Percentiles rank a stretch among this genome's conserved stretches.
phyloP scores from a whole-genome alignment of 2,797 vertebrate genomes.

The Morus bassanus region DNA sequence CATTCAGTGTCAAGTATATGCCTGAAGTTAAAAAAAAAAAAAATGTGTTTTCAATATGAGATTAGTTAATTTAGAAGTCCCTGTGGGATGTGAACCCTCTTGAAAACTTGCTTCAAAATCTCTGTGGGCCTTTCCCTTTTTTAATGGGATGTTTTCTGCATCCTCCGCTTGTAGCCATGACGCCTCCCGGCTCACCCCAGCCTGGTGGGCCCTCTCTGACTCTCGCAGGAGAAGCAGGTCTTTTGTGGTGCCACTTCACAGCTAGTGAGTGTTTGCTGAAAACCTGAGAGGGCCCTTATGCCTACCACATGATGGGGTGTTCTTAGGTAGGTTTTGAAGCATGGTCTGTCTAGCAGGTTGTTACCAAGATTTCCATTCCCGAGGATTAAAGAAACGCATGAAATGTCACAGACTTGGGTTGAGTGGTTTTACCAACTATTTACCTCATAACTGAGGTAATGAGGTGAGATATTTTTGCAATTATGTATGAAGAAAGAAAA shows the following conservation, averaged over 20 bases:
- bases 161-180: neutral
- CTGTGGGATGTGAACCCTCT: neutral
- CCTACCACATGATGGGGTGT: rapidly evolving
- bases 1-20: neutral
- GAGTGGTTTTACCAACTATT: neutral
- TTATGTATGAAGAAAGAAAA: neutral
- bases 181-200: neutral
- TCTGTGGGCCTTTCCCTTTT: neutral
- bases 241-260: neutral
- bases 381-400: neutral
- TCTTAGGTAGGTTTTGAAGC: neutral
- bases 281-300: neutral
- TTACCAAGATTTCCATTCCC: neutral
- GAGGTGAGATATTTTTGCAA: neutral
- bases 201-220: neutral
- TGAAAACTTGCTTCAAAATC: neutral
- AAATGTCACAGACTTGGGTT: neutral
- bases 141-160: neutral
- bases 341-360: neutral
- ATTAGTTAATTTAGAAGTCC: neutral
- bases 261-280: neutral
- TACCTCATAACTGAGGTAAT: neutral
- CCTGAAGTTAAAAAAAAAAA: neutral
- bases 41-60: neutral
- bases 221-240: neutral